Base-by-base conservation (phyloP, 1,140 invertebrate species). In the Andricus grossulariae region DNA sequence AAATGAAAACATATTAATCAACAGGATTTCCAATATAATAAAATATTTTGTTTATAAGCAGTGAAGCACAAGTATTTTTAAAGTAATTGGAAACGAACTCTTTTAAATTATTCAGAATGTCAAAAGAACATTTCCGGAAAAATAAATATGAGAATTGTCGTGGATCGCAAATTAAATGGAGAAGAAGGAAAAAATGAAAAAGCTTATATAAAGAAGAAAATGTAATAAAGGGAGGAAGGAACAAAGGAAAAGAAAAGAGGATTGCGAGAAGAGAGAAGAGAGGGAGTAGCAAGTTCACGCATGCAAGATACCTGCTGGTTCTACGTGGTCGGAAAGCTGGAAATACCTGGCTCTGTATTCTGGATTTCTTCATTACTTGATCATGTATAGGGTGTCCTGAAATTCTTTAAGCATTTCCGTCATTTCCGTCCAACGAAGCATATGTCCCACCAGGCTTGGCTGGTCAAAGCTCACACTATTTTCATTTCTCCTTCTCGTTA, bases 331-430 rank as follows among this genome's bases (percentile, higher is more conserved):
- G 50, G 85, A 82, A 86, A 85, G 60, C 84, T 80, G 73, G 78
- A 84, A 80, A 66, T 21, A 82, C 55, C 72, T 55, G 12, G 45
- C n/a, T 55, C 60, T 81, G 78, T 74, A 76, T 81, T 82, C 74
- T 72, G 79, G 75, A 78, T 85, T 85, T 86, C 85, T 87, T 86
- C 84, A 86, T 87, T 87, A 86, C 76, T 75, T 71, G 74, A 81
- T 83, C 77, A 76, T 78, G 57, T 72, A 78, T 18, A 71, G 76
- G 75, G 54, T 77, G 73, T 75, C 57, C 71, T 78, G 57, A 76
- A 73, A 54, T 49, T 51, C 15, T 13, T 32, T 19, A 66, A 12
- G 10, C 7, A 45, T 45, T 45, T 45, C 39, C 39, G 7, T 45
- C 6, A 39, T 66, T 57, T 11, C 19, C 55, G 8, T 1, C 32